Base-by-base conservation (phyloP, 2,888 invertebrate species). In the Lordiphosa fenestrarum region DNA sequence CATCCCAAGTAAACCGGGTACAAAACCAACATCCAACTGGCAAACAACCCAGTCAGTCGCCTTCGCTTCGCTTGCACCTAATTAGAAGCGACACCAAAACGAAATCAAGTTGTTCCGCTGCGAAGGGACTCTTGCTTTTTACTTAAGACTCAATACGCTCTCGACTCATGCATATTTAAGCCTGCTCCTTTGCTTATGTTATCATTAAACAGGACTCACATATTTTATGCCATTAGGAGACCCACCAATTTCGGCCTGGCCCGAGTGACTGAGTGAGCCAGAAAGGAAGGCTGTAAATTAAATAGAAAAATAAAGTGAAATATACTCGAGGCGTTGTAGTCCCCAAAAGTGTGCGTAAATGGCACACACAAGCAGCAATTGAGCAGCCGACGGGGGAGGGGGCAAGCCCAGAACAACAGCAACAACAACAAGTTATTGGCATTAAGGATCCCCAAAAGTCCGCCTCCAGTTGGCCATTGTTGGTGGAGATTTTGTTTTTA, bases 401-500 rank as follows among this genome's bases (percentile, higher is more conserved):
- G 5, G 4, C 23, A 23, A 23, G 6, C 23, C 0, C 5, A 23
- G 6, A 23, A 23, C 23, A 23, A 23, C 3, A 23, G 23, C 6
- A 19, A 39, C 38, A 53, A 51, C 46, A 57, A 52, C 62, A 73
- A 68, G 61, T 66, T 60, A 66, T 66, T 62, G 51, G 44, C 58
- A 56, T 53, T 63, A 56, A 71, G 37, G 63, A 58, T 12, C 13
- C 13, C 13, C 6, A 12, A 1, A 9, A 23, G 13, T 39, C 19
- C 49, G 48, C 50, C 54, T 46, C 55, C 63, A 42, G 50, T 47
- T 46, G 75, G 72, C 73, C 74, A 73, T 73, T 73, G 58, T 61
- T 74, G 44, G 33, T 48, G 57, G 56, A 73, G 81, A 81, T 81
- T 81, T 74, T 42, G 49, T 58, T 69, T 81, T 81, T 81, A 81